phyloP scores from a whole-genome alignment of 2,113 vertebrate species.

The Microcebus murinus region DNA sequence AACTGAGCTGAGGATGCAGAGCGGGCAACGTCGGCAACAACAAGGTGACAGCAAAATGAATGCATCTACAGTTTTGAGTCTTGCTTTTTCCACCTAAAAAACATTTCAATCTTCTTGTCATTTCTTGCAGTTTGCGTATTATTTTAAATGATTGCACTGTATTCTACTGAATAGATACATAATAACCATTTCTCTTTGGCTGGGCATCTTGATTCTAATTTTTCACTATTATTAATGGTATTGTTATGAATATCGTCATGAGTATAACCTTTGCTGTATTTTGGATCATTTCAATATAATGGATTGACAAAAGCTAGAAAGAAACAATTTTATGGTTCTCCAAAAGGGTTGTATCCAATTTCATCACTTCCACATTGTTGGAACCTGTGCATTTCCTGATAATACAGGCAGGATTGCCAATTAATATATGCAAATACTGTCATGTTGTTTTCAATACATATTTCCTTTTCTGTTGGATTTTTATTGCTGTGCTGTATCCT shows the following conservation, averaged over 20 bases:
- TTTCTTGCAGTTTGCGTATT: not conserved
- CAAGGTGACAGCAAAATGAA: not conserved
- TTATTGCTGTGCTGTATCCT: not conserved
- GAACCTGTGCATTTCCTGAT: not conserved
- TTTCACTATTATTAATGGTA: not conserved
- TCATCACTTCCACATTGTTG: not conserved
- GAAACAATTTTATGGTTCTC: not conserved
- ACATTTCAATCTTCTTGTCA: not conserved
- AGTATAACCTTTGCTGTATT: not conserved
- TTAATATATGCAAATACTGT: not conserved
- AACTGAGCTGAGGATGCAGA: not conserved
- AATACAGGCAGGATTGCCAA: not conserved
- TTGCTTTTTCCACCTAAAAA: not conserved
- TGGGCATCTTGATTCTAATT: not conserved
- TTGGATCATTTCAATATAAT: not conserved
- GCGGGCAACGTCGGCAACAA: not conserved
- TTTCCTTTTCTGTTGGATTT: not conserved
- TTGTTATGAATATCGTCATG: not conserved
- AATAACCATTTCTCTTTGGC: not conserved
- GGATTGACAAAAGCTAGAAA: not conserved
- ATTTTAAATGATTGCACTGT: not conserved
- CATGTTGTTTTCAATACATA: not conserved
- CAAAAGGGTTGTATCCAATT: not conserved
- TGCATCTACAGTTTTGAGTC: not conserved
- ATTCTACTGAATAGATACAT: not conserved